These are phyloP conservation scores for Colaptes auratus DNA, from an alignment of 2,113 vertebrate species.

Conservation along the genomic window DNA sequence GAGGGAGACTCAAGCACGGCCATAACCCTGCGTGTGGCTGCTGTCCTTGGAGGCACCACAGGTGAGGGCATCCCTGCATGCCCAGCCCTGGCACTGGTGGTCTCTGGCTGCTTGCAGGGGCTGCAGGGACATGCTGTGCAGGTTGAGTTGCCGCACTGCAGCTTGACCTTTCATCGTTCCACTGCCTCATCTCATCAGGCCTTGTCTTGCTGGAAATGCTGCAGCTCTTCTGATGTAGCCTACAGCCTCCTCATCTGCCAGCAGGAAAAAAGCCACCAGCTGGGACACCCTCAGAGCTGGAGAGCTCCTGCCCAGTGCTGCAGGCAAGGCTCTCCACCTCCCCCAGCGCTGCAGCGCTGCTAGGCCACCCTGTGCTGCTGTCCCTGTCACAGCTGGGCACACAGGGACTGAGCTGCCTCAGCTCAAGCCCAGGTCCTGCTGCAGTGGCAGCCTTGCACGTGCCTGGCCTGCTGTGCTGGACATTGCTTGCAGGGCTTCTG, in stretches of 20 bases:
- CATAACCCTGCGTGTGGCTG: accelerated
- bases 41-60: background rate
- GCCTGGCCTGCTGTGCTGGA: background rate
- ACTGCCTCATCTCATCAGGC: background rate
- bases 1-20: background rate
- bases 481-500: background rate
- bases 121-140: accelerated
- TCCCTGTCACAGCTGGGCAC: background rate
- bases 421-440: accelerated
- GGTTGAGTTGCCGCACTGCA: background rate
- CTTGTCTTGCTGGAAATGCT: background rate
- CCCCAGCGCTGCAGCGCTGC: background rate
- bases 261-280: background rate
- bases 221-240: background rate
- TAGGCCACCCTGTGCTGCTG: accelerated
- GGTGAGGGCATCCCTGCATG: accelerated
- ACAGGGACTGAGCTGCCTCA: accelerated
- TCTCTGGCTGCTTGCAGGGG: accelerated
- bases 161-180: background rate
- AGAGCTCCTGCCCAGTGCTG: background rate
- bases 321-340: background rate
- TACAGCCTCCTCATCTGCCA: background rate
- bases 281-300: background rate
- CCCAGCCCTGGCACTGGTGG: background rate
- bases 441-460: no score